Evolutionary conservation across 2,113 vertebrate genomes (phyloP).

Genomic region (Podocnemis expansa): DNA sequence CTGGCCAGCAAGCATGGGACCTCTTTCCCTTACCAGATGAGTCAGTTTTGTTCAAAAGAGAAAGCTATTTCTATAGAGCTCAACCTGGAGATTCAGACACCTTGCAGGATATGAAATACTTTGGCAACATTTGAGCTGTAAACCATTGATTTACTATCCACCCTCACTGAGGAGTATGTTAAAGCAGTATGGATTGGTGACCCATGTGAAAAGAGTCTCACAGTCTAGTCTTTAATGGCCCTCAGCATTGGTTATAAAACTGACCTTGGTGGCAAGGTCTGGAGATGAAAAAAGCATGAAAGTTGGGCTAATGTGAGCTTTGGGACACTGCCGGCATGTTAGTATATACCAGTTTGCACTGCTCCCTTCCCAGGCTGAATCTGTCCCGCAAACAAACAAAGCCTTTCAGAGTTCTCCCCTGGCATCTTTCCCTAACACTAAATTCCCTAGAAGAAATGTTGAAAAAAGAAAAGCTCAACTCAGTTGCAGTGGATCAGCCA

Average conservation of each 20-base stretch:
- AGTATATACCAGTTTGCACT: neutral
- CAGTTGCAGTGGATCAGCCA: neutral
- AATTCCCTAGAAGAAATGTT: neutral
- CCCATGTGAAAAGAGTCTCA: neutral
- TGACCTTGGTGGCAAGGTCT: neutral
- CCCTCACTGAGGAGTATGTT: neutral
- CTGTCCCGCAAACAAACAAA: neutral
- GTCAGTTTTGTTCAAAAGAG: neutral
- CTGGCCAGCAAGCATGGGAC: neutral
- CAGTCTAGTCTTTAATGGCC: neutral
- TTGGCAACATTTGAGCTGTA: neutral
- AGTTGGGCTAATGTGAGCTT: neutral
- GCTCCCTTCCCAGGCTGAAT: neutral
- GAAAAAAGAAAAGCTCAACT: neutral
- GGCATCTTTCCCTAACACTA: neutral
- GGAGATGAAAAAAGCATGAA: neutral
- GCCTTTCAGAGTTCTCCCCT: neutral
- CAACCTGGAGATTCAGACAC: neutral
- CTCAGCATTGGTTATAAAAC: neutral
- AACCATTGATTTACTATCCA: neutral
- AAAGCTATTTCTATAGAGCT: neutral
- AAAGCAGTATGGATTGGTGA: neutral
- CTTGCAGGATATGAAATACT: neutral
- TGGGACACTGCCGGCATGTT: neutral
- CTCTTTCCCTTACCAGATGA: neutral